Evolutionary conservation across 1,140 invertebrate species (phyloP).

Genomic region (Chironomus tepperi): DNA sequence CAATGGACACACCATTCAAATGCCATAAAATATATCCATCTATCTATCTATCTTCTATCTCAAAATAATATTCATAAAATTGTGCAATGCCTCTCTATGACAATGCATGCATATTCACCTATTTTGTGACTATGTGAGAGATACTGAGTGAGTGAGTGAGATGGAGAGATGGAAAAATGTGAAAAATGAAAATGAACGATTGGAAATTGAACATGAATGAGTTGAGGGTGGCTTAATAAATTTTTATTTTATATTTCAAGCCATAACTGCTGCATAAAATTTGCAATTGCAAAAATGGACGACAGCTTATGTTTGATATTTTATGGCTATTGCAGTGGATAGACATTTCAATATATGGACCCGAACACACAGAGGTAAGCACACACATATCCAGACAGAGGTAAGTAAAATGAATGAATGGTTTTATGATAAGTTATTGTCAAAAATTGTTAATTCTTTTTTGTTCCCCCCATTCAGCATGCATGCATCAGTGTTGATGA

Average conservation of each 20-base stretch:
- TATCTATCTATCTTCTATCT: neutral
- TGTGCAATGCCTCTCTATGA: too few species aligned
- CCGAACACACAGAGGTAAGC: neutral
- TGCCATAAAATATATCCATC: constrained; percentile 24
- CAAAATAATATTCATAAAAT: too few species aligned
- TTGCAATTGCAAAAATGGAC: constrained; percentile 8
- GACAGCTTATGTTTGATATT: neutral
- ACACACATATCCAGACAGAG: neutral
- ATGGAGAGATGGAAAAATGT: neutral
- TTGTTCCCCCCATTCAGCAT: neutral
- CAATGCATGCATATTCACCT: too few species aligned
- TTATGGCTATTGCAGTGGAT: neutral
- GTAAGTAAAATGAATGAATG: neutral
- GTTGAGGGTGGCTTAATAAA: neutral
- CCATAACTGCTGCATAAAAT: constrained; percentile 4
- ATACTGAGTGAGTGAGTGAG: too few species aligned
- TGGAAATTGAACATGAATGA: neutral
- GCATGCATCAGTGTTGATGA: neutral
- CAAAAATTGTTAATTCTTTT: constrained; percentile 16
- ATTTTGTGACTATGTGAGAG: too few species aligned
- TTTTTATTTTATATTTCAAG: neutral
- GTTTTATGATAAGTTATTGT: constrained; percentile 20
- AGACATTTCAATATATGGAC: neutral
- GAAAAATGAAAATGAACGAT: constrained; percentile 3
- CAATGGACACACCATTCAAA: neutral